Evolutionary conservation across 2,797 vertebrate genomes (phyloP).

Genomic region (Neoniphon sammara): DNA sequence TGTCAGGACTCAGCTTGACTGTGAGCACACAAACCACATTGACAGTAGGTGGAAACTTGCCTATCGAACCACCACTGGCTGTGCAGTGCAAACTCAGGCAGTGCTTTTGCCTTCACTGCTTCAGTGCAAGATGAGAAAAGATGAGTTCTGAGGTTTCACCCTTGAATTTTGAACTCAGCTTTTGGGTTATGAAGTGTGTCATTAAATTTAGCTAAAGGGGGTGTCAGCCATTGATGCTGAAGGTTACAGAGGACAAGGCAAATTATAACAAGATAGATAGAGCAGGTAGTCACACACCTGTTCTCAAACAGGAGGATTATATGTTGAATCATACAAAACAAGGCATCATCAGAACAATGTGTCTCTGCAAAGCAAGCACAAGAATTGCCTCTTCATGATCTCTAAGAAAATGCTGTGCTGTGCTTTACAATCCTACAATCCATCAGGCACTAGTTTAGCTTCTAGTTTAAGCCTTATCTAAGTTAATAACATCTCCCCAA

Average conservation of each 20-base stretch:
- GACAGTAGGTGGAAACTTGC: constrained; percentile 39
- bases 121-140: constrained; percentile 28
- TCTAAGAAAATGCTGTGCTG: background rate
- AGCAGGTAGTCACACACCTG: constrained; percentile 1
- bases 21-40: constrained; percentile 44
- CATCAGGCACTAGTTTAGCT: background rate
- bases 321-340: background rate
- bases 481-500: too few relatives aligned
- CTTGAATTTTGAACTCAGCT: constrained; percentile 13
- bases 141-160: background rate
- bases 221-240: constrained; percentile 38
- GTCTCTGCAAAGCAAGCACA: background rate
- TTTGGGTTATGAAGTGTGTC: constrained; percentile 29
- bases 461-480: background rate
- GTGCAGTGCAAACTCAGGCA: constrained; percentile 27
- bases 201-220: constrained; percentile 53
- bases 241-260: constrained; percentile 28
- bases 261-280: constrained; percentile 38
- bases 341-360: too few relatives aligned
- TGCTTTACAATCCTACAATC: background rate
- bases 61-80: constrained; percentile 25
- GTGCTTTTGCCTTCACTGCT: constrained; percentile 23
- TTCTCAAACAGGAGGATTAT: constrained; percentile 7
- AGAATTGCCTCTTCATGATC: too few relatives aligned
- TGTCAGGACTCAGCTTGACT: constrained; percentile 53